phyloP scores from a whole-genome alignment of 2,113 vertebrate genomes.

The Ibidorhyncha struthersii region DNA sequence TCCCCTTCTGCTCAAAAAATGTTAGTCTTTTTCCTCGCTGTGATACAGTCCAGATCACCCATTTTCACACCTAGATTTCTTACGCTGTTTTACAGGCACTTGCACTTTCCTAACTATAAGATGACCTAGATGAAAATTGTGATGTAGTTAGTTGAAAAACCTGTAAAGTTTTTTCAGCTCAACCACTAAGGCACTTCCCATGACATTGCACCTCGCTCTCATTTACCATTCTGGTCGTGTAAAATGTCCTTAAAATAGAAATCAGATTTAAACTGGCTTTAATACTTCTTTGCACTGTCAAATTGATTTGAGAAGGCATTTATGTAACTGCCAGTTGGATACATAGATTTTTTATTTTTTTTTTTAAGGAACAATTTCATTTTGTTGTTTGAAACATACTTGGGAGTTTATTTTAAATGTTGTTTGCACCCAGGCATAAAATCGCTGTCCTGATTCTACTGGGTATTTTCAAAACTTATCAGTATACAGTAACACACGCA shows the following conservation, averaged over 20 bases:
- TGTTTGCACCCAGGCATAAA: not conserved
- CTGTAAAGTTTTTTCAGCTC: not conserved
- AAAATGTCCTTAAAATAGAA: slow-evolving; percentile 29
- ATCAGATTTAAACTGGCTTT: not conserved
- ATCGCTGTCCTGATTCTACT: not conserved
- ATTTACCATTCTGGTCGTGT: not conserved
- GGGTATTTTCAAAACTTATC: not conserved
- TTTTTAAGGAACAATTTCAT: not conserved
- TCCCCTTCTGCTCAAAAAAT: not conserved
- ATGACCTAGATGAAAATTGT: slow-evolving; percentile 14
- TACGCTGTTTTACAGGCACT: not conserved
- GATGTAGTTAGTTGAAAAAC: not conserved
- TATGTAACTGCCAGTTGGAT: slow-evolving; percentile 14
- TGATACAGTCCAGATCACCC: slow-evolving; percentile 26
- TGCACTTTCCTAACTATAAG: not conserved
- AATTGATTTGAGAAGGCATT: slow-evolving; percentile 12
- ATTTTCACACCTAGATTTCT: not conserved
- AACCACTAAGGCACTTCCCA: not conserved
- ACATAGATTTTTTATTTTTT: not conserved
- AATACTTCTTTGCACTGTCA: slow-evolving; percentile 7
- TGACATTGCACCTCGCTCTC: not conserved
- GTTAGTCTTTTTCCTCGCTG: not conserved
- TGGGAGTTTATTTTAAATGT: not conserved
- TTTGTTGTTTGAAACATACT: not conserved
- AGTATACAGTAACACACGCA: not conserved